Evolutionary conservation across 2,888 invertebrate species (phyloP).

Genomic region (Sphaeridia pumilis): DNA sequence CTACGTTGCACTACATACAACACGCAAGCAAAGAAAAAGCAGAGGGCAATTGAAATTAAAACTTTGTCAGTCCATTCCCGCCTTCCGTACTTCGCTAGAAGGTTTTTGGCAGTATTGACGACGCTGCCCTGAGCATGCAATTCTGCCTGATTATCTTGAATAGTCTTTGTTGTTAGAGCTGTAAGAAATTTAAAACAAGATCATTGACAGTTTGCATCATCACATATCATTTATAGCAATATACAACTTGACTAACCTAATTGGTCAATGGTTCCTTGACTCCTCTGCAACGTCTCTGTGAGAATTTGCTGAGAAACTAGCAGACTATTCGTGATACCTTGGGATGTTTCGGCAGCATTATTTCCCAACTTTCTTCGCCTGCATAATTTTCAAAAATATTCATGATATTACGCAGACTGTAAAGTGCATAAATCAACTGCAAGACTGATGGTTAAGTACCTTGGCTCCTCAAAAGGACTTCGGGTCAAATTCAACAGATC

Average conservation of each 20-base stretch:
- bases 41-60: constrained; percentile 71
- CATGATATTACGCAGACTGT: neutral
- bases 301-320: constrained; percentile 66
- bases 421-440: neutral
- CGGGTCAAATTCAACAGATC: constrained; percentile 18
- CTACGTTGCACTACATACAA: constrained; percentile 87
- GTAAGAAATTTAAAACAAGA: constrained; percentile 30
- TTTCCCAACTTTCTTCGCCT: constrained; percentile 9
- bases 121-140: constrained; percentile 72
- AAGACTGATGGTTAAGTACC: constrained; percentile 1
- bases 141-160: constrained; percentile 62
- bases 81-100: constrained; percentile 85
- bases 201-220: constrained; percentile 17
- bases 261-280: constrained; percentile 71
- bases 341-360: constrained; percentile 48
- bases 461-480: constrained; percentile 21
- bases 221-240: constrained; percentile 37
- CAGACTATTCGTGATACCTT: constrained; percentile 72
- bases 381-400: neutral
- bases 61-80: constrained; percentile 93
- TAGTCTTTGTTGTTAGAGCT: constrained; percentile 45
- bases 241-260: constrained; percentile 47
- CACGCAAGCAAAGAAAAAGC: constrained; percentile 79
- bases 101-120: constrained; percentile 77
- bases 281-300: constrained; percentile 73